phyloP scores from a whole-genome alignment of 1,140 invertebrate species.

The Ceratina calcarata region DNA sequence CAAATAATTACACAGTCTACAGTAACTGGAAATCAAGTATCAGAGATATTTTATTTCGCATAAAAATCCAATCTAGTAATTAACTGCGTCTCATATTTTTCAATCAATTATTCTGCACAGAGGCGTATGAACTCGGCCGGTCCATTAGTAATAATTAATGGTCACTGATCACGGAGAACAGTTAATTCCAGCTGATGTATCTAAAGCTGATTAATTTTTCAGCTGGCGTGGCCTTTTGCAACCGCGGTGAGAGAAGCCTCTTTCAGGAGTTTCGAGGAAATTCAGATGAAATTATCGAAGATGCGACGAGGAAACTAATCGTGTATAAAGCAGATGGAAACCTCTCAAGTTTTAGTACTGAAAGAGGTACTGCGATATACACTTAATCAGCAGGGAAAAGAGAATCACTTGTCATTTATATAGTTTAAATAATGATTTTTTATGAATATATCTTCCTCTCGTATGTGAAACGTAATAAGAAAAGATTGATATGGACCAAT shows the following conservation, averaged over 20 bases:
- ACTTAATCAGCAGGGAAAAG: background rate
- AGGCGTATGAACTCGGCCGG: background rate
- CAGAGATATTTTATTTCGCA: too few relatives aligned
- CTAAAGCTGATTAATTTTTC: constrained; percentile 12
- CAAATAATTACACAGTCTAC: too few relatives aligned
- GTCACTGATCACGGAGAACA: background rate
- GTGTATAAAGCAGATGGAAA: background rate
- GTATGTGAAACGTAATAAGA: too few relatives aligned
- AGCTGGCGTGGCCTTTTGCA: background rate
- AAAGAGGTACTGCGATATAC: background rate
- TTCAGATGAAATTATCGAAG: constrained; percentile 6
- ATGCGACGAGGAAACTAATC: background rate
- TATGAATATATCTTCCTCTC: too few relatives aligned
- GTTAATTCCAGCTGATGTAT: background rate
- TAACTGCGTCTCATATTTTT: too few relatives aligned
- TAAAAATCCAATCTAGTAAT: too few relatives aligned
- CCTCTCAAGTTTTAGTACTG: background rate
- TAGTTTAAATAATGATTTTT: too few relatives aligned
- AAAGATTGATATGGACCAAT: too few relatives aligned
- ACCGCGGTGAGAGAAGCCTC: background rate
- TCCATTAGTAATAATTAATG: background rate
- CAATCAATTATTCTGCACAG: background rate
- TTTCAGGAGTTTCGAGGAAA: background rate
- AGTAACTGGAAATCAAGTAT: too few relatives aligned
- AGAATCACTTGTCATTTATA: too few relatives aligned